A percentile compares a stretch with the other conserved stretches of the same genome.
phyloP scores from a whole-genome alignment of 2,888 invertebrate species.

The Lepidocyrtoides sp. region DNA sequence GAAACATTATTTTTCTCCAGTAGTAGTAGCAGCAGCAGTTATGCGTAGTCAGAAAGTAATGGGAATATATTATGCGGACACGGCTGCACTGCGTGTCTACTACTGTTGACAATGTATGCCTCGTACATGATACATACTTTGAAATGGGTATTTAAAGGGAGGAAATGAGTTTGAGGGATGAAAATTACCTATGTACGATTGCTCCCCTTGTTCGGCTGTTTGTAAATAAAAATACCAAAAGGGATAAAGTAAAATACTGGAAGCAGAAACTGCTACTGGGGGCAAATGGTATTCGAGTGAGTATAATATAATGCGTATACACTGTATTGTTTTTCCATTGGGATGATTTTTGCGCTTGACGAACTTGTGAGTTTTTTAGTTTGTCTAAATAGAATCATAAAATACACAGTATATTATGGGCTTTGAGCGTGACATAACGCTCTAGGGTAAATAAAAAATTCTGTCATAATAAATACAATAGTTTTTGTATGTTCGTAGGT shows the following conservation, averaged over 20 bases:
- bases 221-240: neutral
- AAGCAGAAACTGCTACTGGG: neutral
- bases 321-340: no score
- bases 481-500: no score
- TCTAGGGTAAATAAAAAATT: no score
- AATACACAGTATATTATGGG: no score
- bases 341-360: no score
- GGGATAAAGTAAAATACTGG: neutral
- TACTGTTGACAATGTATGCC: no score
- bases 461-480: no score
- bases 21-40: neutral
- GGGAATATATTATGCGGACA: neutral
- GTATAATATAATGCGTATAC: no score
- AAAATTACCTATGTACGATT: neutral
- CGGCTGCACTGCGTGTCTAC: neutral
- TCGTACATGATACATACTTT: constrained; percentile 3
- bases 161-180: constrained; percentile 52
- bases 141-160: constrained; percentile 10
- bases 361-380: no score
- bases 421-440: no score
- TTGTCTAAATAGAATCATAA: no score
- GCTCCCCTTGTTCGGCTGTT: neutral
- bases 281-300: no score
- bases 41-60: neutral
- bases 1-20: constrained; percentile 2